Conservation (phyloP, 2,888 invertebrate species). For the Spisula solida region DNA sequence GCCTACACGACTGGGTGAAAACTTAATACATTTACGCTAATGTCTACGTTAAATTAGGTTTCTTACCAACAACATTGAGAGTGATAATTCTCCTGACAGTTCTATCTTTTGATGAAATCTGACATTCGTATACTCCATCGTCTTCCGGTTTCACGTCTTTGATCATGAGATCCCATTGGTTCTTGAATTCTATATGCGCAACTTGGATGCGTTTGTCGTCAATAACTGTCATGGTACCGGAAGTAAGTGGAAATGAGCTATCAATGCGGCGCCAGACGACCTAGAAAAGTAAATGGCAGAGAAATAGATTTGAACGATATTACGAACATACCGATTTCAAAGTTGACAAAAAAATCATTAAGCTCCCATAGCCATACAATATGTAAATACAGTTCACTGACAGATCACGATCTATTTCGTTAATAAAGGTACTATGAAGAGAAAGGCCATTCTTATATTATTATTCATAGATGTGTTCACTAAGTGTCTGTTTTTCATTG, state of each 20-base stretch:
- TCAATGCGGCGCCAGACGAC: constrained; percentile 78
- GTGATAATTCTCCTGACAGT: constrained; percentile 73
- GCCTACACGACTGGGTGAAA: not conserved
- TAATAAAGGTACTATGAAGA: too few species aligned
- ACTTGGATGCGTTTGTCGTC: constrained; percentile 76
- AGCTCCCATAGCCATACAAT: not conserved
- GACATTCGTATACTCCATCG: constrained; percentile 80
- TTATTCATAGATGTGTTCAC: too few species aligned
- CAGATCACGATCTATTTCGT: not conserved
- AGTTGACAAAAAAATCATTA: not conserved
- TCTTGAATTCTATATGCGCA: constrained; percentile 72
- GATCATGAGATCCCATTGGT: constrained; percentile 79
- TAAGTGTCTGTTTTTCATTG: too few species aligned
- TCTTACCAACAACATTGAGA: constrained; percentile 75
- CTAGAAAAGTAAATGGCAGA: constrained; percentile 55
- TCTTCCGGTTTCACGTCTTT: constrained; percentile 77
- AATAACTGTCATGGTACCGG: constrained; percentile 77
- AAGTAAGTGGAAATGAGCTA: constrained; percentile 78
- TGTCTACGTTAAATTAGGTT: constrained; percentile 5
- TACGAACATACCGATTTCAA: not conserved
- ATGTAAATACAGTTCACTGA: not conserved
- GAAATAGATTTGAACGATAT: not conserved
- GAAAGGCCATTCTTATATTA: too few species aligned
- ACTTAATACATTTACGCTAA: not conserved
- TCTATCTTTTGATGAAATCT: constrained; percentile 78